A percentile compares a stretch with the other conserved stretches of the same genome.
These are phyloP conservation scores for Falco biarmicus DNA, from an alignment of 2,797 vertebrate species.

Conservation along the genomic window DNA sequence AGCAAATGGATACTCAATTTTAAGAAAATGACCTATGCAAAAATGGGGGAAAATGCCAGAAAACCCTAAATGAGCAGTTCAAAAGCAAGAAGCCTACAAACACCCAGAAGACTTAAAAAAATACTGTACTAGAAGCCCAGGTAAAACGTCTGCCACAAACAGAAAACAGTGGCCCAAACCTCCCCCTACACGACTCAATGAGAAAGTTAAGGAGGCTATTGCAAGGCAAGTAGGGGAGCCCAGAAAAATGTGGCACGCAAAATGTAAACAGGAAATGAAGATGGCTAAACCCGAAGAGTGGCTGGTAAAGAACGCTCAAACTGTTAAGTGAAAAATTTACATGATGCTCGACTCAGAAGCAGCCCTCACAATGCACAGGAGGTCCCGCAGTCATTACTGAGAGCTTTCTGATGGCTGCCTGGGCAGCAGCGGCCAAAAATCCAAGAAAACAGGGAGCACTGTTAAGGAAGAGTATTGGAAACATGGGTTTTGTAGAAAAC, in stretches of 20 bases:
- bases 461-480: neutral
- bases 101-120: neutral
- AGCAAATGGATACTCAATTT: neutral
- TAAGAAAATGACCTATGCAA: neutral
- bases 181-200: neutral
- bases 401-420: neutral
- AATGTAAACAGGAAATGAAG: neutral
- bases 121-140: neutral
- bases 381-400: rapidly evolving
- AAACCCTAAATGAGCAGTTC: neutral
- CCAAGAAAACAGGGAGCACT: neutral
- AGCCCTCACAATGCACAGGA: neutral
- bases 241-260: rapidly evolving
- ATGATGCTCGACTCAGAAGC: rapidly evolving
- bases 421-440: neutral
- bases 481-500: neutral
- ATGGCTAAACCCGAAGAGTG: rapidly evolving
- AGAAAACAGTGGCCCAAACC: neutral
- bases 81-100: neutral
- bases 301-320: neutral
- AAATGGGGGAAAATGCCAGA: neutral
- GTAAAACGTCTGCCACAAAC: neutral
- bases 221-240: neutral
- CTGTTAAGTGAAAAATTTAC: neutral
- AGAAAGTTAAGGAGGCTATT: neutral